Conservation (phyloP, 64 coral and sea anemone species). For the Actinia equina region DNA sequence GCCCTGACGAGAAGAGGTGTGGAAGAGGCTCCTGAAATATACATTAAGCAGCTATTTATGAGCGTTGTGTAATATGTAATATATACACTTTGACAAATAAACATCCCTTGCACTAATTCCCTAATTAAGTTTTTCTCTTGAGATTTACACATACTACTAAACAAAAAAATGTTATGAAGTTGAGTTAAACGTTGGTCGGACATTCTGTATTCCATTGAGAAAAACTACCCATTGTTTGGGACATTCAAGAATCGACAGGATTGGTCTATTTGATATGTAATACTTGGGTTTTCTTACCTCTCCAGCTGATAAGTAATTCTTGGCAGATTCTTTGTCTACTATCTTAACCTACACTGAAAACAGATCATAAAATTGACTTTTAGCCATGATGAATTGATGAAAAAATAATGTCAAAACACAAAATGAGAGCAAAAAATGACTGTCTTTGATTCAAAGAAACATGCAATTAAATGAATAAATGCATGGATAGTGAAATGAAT, state of each 20-base stretch:
- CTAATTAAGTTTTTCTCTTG: no score
- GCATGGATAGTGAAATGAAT: no score
- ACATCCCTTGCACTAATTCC: background rate
- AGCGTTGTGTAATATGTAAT: background rate
- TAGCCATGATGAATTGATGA: background rate
- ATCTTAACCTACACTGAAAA: constrained; percentile 53
- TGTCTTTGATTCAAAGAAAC: no score
- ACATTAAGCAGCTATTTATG: background rate
- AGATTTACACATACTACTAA: no score
- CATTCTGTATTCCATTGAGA: no score
- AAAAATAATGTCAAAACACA: background rate
- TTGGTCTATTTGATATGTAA: no score
- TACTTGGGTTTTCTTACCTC: constrained; percentile 41
- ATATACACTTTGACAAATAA: background rate
- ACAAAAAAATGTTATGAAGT: no score
- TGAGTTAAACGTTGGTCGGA: no score
- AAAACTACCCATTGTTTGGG: no score
- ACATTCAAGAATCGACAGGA: no score
- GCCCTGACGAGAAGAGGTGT: constrained; percentile 78
- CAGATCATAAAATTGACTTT: background rate
- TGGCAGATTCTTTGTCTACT: constrained; percentile 67
- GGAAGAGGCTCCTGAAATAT: constrained; percentile 75
- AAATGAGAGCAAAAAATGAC: background rate
- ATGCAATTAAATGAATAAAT: no score
- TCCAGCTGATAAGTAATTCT: constrained; percentile 89